A percentile compares a stretch with the other conserved stretches of the same genome.
phyloP scores from a whole-genome alignment of 2,113 vertebrate species.

The Catagonus wagneri region DNA sequence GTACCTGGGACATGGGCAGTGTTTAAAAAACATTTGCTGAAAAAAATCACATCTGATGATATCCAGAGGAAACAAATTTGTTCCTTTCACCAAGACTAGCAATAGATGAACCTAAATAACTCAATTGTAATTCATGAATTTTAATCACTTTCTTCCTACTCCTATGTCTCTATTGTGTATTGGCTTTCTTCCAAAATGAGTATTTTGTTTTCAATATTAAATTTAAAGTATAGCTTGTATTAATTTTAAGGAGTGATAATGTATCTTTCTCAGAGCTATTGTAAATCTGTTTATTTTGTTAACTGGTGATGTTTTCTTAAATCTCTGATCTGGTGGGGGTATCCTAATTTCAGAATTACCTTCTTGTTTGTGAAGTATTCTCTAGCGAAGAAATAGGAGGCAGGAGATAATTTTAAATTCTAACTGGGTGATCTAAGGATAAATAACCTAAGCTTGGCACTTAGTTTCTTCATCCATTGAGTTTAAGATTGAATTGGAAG shows the following conservation, averaged over 20 bases:
- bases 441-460: not conserved
- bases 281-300: slow-evolving; percentile 59
- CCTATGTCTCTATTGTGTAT: slow-evolving; percentile 46
- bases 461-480: slow-evolving; percentile 25
- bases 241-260: slow-evolving; percentile 40
- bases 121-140: slow-evolving; percentile 67
- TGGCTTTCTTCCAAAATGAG: slow-evolving; percentile 56
- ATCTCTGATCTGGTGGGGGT: not conserved
- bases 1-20: not conserved
- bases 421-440: not conserved
- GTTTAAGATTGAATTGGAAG: slow-evolving; percentile 23
- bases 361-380: slow-evolving; percentile 55
- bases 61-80: slow-evolving; percentile 35
- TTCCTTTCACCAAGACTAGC: slow-evolving; percentile 33
- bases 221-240: slow-evolving; percentile 54
- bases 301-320: slow-evolving; percentile 44
- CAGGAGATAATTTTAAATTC: slow-evolving; percentile 47
- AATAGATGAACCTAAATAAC: slow-evolving; percentile 58
- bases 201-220: slow-evolving; percentile 68
- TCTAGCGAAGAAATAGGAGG: slow-evolving; percentile 47
- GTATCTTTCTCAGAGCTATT: slow-evolving; percentile 43
- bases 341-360: slow-evolving; percentile 48
- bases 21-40: slow-evolving; percentile 16
- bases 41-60: slow-evolving; percentile 34
- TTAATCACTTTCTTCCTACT: slow-evolving; percentile 65